Conservation (phyloP, 2,888 invertebrate species). For the Agrochola macilenta region DNA sequence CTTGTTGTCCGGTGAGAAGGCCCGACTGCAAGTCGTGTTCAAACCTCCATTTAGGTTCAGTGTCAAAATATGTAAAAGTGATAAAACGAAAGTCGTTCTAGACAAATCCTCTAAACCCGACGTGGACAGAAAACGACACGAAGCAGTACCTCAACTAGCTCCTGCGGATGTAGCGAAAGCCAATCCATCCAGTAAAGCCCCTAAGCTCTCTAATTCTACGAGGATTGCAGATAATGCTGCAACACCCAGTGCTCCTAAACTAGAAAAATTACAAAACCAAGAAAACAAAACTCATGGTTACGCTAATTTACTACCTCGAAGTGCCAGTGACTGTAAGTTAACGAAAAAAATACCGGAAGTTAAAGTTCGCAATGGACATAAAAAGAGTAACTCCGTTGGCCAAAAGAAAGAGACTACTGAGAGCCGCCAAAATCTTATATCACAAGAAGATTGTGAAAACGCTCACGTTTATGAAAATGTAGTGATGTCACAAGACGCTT, state of each 20-base stretch:
- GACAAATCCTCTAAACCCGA: conserved; percentile 90
- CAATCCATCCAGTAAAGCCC: conserved; percentile 76
- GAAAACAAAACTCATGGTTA: conserved; percentile 80
- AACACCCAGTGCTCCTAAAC: conserved; percentile 71
- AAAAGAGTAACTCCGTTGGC: conserved; percentile 87
- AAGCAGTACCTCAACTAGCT: conserved; percentile 72
- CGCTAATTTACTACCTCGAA: conserved; percentile 85
- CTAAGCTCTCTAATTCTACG: conserved; percentile 80
- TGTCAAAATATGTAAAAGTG: conserved; percentile 94
- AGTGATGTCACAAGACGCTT: conserved; percentile 77
- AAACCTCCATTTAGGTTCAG: conserved; percentile 97
- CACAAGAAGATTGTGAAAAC: conserved; percentile 82
- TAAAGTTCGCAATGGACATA: conserved; percentile 80
- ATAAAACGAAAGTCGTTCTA: conserved; percentile 92
- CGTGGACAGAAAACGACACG: conserved; percentile 83
- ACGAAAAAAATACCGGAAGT: conserved; percentile 80
- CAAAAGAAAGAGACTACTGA: conserved; percentile 86
- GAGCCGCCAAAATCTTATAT: conserved; percentile 87
- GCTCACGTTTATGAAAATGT: conserved; percentile 88
- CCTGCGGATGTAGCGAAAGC: conserved; percentile 77
- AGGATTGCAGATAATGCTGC: conserved; percentile 71
- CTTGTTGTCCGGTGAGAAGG: conserved; percentile 92
- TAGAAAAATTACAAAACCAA: conserved; percentile 74
- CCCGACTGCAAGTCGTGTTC: conserved; percentile 95
- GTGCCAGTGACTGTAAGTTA: conserved; percentile 86